These are phyloP conservation scores for Tragelaphus imberbis DNA, from an alignment of 2,113 vertebrate species.

Conservation along the genomic window DNA sequence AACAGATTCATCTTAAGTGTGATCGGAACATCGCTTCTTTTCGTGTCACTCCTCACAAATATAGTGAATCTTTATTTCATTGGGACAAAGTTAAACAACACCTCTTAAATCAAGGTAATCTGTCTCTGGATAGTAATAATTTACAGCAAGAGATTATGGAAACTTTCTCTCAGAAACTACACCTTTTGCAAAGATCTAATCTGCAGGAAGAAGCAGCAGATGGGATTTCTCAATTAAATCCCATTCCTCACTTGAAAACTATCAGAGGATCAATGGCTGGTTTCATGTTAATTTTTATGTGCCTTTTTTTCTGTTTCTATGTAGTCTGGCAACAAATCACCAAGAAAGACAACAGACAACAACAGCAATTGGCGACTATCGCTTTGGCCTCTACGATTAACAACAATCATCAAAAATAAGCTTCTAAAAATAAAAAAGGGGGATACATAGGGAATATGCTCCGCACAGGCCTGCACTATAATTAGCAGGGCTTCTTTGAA, in stretches of 20 bases:
- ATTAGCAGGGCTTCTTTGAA: background rate
- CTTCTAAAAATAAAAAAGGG: background rate
- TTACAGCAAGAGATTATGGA: background rate
- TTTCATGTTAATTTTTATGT: background rate
- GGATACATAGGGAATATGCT: background rate
- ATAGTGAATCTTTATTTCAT: background rate
- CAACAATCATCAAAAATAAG: background rate
- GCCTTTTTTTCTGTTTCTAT: background rate
- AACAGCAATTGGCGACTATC: background rate
- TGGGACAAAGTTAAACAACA: background rate
- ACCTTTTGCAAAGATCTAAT: background rate
- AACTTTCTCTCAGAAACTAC: background rate
- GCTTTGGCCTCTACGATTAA: background rate
- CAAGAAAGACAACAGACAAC: background rate
- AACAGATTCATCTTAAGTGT: background rate
- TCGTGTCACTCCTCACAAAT: background rate
- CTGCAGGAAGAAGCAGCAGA: background rate
- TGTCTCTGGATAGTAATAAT: background rate
- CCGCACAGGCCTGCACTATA: fast-evolving
- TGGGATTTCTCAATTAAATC: background rate
- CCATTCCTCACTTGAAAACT: background rate
- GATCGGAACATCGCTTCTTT: background rate
- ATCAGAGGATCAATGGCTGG: background rate
- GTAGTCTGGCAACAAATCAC: background rate
- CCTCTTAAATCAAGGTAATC: background rate